phyloP scores from a whole-genome alignment of 2,888 invertebrate species.

The Seira musarum region DNA sequence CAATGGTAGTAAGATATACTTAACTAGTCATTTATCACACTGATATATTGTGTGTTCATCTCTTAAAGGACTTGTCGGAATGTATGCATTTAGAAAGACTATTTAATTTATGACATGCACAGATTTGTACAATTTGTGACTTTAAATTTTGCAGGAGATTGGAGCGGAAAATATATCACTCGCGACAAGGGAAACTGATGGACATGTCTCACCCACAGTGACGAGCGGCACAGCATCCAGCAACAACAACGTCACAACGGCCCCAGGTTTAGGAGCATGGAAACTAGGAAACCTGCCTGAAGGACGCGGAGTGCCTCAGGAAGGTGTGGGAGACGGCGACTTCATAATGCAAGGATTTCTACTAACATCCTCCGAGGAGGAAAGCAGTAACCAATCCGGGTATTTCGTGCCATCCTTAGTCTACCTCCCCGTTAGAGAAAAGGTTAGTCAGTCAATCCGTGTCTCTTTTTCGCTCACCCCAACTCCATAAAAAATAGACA shows the following conservation, averaged over 20 bases:
- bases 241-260: neutral
- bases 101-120: no score
- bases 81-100: no score
- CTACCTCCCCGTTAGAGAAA: constrained; percentile 92
- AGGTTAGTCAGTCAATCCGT: constrained; percentile 88
- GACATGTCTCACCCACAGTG: constrained; percentile 10
- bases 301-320: constrained; percentile 72
- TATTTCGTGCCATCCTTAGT: constrained; percentile 93
- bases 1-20: no score
- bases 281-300: constrained; percentile 70
- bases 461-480: constrained; percentile 95
- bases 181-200: constrained; percentile 12
- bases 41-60: no score
- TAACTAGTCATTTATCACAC: no score
- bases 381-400: constrained; percentile 70
- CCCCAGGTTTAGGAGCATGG: constrained; percentile 35
- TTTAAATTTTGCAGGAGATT: constrained; percentile 27
- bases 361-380: constrained; percentile 72
- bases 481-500: constrained; percentile 73
- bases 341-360: constrained; percentile 96
- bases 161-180: constrained; percentile 25
- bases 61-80: no score
- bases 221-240: constrained; percentile 20
- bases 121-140: no score
- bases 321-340: constrained; percentile 70